Evolutionary conservation across 1,140 invertebrate genomes (phyloP).

Genomic region (Dendrolimus kikuchii): DNA sequence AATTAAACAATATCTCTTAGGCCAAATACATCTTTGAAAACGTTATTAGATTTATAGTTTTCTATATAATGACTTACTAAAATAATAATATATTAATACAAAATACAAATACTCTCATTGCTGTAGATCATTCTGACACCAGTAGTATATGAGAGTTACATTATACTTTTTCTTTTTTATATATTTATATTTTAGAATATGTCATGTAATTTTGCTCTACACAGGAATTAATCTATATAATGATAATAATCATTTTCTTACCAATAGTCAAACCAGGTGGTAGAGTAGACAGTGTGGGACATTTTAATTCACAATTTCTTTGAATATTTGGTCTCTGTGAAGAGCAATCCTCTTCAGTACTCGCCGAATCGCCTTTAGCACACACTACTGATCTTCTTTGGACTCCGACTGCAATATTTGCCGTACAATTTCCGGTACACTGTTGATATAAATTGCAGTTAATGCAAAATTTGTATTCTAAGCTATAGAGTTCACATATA

Average conservation of each 20-base stretch:
- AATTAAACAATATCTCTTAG: too few relatives aligned
- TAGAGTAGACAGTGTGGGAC: constrained; percentile 8
- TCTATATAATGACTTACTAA: too few relatives aligned
- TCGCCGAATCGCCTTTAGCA: constrained; percentile 10
- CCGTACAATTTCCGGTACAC: constrained; percentile 43
- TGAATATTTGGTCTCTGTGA: constrained; percentile 13
- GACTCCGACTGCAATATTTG: constrained; percentile 18
- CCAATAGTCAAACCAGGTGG: constrained; percentile 14
- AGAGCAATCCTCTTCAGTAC: constrained; percentile 25
- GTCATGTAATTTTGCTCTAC: too few relatives aligned
- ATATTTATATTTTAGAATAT: too few relatives aligned
- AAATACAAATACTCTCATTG: too few relatives aligned
- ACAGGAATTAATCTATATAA: not conserved
- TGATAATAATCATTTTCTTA: constrained; percentile 6
- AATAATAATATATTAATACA: too few relatives aligned
- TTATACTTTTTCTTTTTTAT: too few relatives aligned
- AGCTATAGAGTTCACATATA: not conserved
- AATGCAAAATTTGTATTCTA: not conserved
- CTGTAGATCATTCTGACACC: too few relatives aligned
- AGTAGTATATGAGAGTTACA: too few relatives aligned
- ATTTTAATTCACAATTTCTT: constrained; percentile 18
- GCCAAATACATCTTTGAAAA: too few relatives aligned
- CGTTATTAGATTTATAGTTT: too few relatives aligned
- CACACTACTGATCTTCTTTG: constrained; percentile 45
- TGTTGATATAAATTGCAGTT: constrained; percentile 11